These are phyloP conservation scores for Pseudococcus longispinus DNA, from an alignment of 2,888 invertebrate species.

Conservation along the genomic window DNA sequence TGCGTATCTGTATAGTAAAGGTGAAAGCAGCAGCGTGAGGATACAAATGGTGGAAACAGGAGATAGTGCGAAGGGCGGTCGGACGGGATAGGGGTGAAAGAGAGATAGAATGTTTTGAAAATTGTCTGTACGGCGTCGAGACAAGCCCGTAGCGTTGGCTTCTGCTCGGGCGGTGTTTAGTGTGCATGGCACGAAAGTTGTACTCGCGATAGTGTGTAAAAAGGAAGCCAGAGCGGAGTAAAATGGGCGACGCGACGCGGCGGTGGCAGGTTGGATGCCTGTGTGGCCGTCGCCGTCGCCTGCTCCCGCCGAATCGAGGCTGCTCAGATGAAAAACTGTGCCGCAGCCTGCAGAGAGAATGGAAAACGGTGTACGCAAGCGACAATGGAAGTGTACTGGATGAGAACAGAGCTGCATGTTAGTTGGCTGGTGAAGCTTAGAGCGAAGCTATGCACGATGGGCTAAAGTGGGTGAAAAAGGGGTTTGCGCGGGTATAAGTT, in stretches of 20 bases:
- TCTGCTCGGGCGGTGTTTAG: not conserved
- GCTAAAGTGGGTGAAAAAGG: too few relatives aligned
- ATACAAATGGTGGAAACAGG: not conserved
- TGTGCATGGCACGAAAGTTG: slow-evolving; percentile 7
- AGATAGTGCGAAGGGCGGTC: not conserved
- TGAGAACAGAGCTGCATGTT: not conserved
- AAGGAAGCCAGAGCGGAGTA: not conserved
- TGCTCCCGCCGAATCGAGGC: not conserved
- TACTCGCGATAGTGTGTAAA: not conserved
- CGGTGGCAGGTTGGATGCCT: not conserved
- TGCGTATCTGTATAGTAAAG: not conserved
- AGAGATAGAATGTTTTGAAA: slow-evolving; percentile 6
- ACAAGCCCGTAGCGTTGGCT: slow-evolving; percentile 3
- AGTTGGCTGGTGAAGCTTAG: not conserved
- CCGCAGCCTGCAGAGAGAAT: not conserved
- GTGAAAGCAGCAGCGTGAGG: not conserved
- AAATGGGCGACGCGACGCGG: not conserved
- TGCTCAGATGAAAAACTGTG: not conserved
- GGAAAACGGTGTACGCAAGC: not conserved
- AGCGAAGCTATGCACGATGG: not conserved
- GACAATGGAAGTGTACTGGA: not conserved
- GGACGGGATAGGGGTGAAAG: not conserved
- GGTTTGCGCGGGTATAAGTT: too few relatives aligned
- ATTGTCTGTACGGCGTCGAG: slow-evolving; percentile 20
- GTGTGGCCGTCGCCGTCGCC: not conserved